Conservation (phyloP, 92 coral and sea anemone genomes). For the Desmophyllum pertusum region DNA sequence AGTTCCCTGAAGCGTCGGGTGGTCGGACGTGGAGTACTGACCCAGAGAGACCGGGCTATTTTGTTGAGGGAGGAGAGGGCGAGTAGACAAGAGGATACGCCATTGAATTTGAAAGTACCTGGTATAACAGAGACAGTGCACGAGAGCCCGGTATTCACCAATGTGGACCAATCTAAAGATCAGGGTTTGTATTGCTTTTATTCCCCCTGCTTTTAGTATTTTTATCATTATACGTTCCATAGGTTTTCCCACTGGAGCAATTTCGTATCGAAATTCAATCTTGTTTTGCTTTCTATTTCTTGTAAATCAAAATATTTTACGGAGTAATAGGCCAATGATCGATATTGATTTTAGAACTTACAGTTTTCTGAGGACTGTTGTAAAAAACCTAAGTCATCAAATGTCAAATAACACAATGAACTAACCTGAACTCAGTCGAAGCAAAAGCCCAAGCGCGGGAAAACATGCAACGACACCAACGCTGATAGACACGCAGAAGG, state of each 20-base stretch:
- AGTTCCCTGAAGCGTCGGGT: constrained; percentile 95
- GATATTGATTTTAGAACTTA: too few species aligned
- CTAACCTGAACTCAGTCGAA: too few species aligned
- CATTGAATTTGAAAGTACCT: constrained; percentile 29
- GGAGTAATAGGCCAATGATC: too few species aligned
- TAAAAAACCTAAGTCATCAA: too few species aligned
- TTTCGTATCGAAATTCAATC: too few species aligned
- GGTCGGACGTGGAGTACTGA: constrained; percentile 98
- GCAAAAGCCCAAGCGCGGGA: background rate
- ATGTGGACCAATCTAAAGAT: constrained; percentile 3
- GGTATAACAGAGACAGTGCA: constrained; percentile 1
- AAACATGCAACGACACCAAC: background rate
- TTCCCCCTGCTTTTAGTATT: background rate
- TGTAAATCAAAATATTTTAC: background rate
- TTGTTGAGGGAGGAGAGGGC: constrained; percentile 80
- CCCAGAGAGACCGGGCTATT: constrained; percentile 98
- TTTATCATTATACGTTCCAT: too few species aligned
- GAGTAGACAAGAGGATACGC: constrained; percentile 53
- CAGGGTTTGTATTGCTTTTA: constrained; percentile 8
- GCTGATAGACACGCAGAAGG: background rate
- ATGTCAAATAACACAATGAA: too few species aligned
- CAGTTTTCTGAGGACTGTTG: too few species aligned
- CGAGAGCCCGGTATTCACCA: background rate
- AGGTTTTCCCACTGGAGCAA: too few species aligned
- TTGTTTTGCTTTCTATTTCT: background rate